These are phyloP conservation scores for Amphimedon queenslandica DNA, from an alignment of 37 sponge, comb jelly and placozoan species.

Conservation along the genomic window DNA sequence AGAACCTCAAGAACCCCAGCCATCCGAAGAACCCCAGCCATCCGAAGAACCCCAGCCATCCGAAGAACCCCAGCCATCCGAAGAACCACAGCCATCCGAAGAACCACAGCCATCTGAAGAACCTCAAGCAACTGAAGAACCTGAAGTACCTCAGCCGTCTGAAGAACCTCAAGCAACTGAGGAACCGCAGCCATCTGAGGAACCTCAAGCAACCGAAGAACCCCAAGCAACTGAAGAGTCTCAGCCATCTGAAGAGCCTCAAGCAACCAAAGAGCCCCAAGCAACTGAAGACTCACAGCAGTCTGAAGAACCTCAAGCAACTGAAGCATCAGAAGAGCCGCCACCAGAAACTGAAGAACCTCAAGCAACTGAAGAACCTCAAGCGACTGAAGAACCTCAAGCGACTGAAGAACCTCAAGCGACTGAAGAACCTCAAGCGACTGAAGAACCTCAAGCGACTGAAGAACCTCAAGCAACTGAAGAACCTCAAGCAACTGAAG, in stretches of 20 bases:
- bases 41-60: no score
- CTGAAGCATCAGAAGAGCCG: background rate
- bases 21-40: no score
- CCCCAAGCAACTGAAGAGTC: background rate
- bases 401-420: background rate
- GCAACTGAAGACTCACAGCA: background rate
- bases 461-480: background rate
- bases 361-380: background rate
- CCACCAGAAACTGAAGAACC: background rate
- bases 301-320: conserved; percentile 6
- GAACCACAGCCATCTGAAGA: background rate
- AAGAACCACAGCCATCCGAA: background rate
- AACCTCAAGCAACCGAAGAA: no score
- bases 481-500: background rate
- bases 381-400: background rate
- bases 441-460: background rate
- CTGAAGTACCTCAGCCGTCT: background rate
- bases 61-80: no score
- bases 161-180: background rate
- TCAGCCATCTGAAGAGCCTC: background rate
- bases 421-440: background rate
- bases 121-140: no score
- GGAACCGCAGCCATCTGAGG: conserved; percentile 1
- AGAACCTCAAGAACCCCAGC: no score
- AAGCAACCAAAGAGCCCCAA: background rate